These are phyloP conservation scores for Enteromius thamalakanensis DNA, from an alignment of 2,797 vertebrate genomes.

Conservation along the genomic window DNA sequence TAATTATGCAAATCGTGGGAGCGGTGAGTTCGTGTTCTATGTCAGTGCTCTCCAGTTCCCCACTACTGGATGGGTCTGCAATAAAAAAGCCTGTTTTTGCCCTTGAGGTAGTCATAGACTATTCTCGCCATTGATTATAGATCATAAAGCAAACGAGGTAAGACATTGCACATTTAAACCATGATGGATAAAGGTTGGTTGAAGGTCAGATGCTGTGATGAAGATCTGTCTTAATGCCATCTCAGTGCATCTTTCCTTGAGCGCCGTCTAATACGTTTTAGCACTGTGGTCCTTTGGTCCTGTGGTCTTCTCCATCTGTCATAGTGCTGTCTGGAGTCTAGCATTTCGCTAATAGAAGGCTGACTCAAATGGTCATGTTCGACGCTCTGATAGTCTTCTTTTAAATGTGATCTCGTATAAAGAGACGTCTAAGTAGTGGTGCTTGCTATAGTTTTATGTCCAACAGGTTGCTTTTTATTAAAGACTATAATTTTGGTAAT, in stretches of 20 bases:
- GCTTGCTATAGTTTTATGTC: not conserved
- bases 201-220: constrained; percentile 12
- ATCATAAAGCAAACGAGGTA: constrained; percentile 1
- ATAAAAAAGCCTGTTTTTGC: constrained; percentile 11
- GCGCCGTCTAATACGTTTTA: not conserved
- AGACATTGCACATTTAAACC: not conserved
- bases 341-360: constrained; percentile 15
- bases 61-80: not conserved
- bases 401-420: not conserved
- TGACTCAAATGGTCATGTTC: not conserved
- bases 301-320: not conserved
- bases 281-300: constrained; percentile 5
- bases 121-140: constrained; percentile 15
- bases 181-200: not conserved
- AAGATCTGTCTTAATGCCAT: not conserved
- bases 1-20: constrained; percentile 47
- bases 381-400: not conserved
- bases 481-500: not conserved
- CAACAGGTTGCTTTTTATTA: not conserved
- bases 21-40: constrained; percentile 3
- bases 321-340: not conserved
- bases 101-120: constrained; percentile 22
- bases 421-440: not conserved
- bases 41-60: not conserved
- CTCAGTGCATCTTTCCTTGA: constrained; percentile 10